Evolutionary conservation across 2,888 invertebrate species (phyloP), one percentile per base, ranked within the genome.

Genomic region (Biston betularia): DNA sequence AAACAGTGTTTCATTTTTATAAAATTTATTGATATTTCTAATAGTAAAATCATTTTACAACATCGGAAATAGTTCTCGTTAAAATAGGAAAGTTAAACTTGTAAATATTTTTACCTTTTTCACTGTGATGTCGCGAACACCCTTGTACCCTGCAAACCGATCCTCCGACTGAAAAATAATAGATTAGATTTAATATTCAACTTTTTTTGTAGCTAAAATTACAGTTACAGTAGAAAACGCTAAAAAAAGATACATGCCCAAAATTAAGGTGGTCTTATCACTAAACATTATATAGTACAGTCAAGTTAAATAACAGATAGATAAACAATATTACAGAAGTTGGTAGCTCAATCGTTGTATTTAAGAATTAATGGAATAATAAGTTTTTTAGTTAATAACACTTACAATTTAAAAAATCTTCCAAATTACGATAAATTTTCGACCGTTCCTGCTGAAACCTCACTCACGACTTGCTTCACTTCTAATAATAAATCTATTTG

Each of bases 21-120:
- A 24, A 24, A 24, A 24, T 24, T 1, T 24, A 24, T 24, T 24
- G 24, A 24, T 24, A n/a, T n/a, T n/a, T n/a, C n/a, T n/a, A n/a
- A n/a, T n/a, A n/a, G n/a, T n/a, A 24, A 24, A 2, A 24, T 24
- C 24, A 24, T 24, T 24, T 2, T 3, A 2, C 3, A 24, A 24
- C 24, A 24, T 24, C 24, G 24, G 24, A 24, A 24, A 24, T 24
- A 24, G 24, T 24, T 24, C 1, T 24, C 24, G 1, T 3, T 24
- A 24, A 24, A 3, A 24, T n/a, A n/a, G n/a, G n/a, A n/a, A n/a
- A n/a, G n/a, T n/a, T n/a, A n/a, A n/a, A n/a, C n/a, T n/a, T n/a
- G n/a, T n/a, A n/a, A n/a, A n/a, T n/a, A n/a, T n/a, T 48, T 33
- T 40, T 93, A 97, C 97, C 96, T 98, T 98, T 89, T 97, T 97